A percentile compares a stretch with the other conserved stretches of the same genome.
phyloP scores from a whole-genome alignment of 2,888 invertebrate genomes.

The Synergus gifuensis region DNA sequence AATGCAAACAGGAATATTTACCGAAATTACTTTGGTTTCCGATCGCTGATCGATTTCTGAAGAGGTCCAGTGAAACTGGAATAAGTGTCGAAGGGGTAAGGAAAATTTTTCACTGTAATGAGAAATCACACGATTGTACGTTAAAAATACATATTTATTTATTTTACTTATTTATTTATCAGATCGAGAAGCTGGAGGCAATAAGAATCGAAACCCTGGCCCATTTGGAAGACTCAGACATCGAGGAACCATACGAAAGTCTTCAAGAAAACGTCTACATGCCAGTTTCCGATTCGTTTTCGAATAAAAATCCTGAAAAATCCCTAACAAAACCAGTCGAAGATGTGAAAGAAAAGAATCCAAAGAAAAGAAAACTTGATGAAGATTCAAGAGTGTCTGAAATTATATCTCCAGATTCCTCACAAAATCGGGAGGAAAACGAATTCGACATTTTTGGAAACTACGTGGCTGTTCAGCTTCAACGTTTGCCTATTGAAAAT shows the following conservation, averaged over 20 bases:
- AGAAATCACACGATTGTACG: no score
- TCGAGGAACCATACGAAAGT: neutral
- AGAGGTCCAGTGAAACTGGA: slow-evolving; percentile 1
- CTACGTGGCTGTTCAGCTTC: neutral
- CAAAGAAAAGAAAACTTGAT: neutral
- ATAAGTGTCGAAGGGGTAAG: neutral
- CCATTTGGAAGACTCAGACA: neutral
- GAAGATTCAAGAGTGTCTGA: neutral
- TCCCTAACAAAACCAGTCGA: neutral
- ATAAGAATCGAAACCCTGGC: neutral
- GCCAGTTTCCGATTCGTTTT: neutral
- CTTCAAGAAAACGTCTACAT: neutral
- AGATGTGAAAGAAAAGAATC: neutral
- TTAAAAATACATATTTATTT: neutral
- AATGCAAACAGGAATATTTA: neutral
- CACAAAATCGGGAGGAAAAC: neutral
- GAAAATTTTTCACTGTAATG: neutral
- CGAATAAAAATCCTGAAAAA: neutral
- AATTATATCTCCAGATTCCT: neutral
- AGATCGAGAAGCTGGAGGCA: neutral
- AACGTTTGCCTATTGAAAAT: neutral
- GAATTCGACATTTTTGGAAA: slow-evolving; percentile 15
- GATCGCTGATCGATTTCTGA: slow-evolving; percentile 2
- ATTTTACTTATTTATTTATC: neutral
- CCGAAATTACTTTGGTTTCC: slow-evolving; percentile 8